Evolutionary conservation across 2,113 vertebrate genomes (phyloP).

Genomic region (Oryzias melastigma): DNA sequence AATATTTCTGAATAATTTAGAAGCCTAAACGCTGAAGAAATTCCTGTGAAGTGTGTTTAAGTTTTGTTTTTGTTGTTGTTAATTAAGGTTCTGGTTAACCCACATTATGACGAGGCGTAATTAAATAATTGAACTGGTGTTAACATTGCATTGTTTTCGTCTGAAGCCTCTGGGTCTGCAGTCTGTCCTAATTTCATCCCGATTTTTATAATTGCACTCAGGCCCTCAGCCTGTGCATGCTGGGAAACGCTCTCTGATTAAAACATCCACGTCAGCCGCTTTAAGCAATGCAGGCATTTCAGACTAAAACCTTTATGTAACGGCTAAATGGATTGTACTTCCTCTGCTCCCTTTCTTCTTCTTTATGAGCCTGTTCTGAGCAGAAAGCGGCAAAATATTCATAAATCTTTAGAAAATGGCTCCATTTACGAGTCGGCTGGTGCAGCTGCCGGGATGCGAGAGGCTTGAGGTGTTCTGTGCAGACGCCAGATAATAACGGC

Average conservation of each 20-base stretch:
- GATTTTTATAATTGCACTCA: not conserved
- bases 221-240: not conserved
- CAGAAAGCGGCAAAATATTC: constrained; percentile 27
- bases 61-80: not conserved
- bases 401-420: constrained; percentile 62
- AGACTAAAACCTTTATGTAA: not conserved
- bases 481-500: constrained; percentile 64
- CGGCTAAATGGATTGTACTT: constrained; percentile 5
- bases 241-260: not conserved
- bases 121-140: constrained; percentile 2
- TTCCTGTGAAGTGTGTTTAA: not conserved
- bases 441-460: constrained; percentile 52
- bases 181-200: not conserved
- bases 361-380: not conserved
- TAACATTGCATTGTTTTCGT: not conserved
- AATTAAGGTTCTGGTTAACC: not conserved
- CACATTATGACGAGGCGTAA: not conserved
- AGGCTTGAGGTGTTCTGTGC: constrained; percentile 56
- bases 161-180: not conserved
- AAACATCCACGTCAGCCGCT: not conserved
- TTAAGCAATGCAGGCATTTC: not conserved
- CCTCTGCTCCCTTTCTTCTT: not conserved
- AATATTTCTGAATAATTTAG: not conserved
- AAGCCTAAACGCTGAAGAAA: not conserved
- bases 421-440: constrained; percentile 44